Base-by-base conservation (phyloP, 2,888 invertebrate species). In the Synergus itoensis region DNA sequence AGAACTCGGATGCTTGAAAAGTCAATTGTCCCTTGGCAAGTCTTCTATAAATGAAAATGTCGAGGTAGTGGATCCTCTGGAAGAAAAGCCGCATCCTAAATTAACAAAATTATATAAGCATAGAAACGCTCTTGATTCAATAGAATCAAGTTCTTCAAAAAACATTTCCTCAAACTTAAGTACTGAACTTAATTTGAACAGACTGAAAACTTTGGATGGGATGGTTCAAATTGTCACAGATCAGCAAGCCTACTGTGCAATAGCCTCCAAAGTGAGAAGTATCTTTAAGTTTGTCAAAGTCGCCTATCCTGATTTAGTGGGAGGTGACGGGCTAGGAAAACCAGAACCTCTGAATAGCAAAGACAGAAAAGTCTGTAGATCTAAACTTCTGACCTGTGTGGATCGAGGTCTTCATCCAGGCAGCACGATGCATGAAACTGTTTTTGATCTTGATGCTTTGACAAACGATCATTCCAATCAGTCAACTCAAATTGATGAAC, bases 281-380 rank as follows among this genome's bases (percentile, higher is more conserved):
- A 94, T 96, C 16, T 94, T 95, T 81, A 94, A 94, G 8, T 96
- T 96, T 90, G 94, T 95, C 48, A 96, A 96, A 92, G 94, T 96
- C 7, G 95, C 96, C 0, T 96, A 96, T 90, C 96, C 97, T 21
- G 96, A 96, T 87, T 93, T 96, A 92, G 93, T 94, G 84, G 95
- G 95, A 0, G 95, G 94, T 0, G 92, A 94, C 77, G 93, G 94
- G 28, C 89, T 92, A 0, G 93, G 92, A 69, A 91, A 92, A n/a
- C 93, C 94, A 0, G 96, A 96, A 88, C 94, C 95, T 1, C 91
- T 96, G 21, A 94, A 95, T 84, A 89, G 90, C 77, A 93, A 94
- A 84, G 94, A 94, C 83, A 91, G 93, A 81, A 93, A 92, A 81
- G 92, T 93, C 48, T 94, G 94, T 86, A 93, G 94, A 91, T 93